Evolutionary conservation across 2,113 vertebrate genomes (phyloP), one percentile per base, ranked within the genome.

Genomic region (Caranx ignobilis): DNA sequence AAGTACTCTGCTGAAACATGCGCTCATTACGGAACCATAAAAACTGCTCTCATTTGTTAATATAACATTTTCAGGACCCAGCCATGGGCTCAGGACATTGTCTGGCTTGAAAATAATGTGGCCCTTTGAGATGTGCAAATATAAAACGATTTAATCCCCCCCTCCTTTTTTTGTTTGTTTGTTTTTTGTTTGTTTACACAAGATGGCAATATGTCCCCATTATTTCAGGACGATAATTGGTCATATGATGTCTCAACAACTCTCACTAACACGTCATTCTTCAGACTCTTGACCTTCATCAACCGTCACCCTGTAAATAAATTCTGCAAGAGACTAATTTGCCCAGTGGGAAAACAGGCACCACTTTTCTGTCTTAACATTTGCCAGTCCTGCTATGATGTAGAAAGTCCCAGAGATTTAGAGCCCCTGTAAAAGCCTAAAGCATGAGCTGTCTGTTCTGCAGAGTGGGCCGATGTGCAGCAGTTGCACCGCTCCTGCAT

Each of bases 21-120:
- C 11, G 79, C 88, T 94, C 91, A 93, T 94, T 94, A 94, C 50
- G 11, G 84, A 87, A 71, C 79, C 79, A 70, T 89, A 77, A 92
- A 88, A 83, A 91, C 81, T 61, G 59, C 84, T 88, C 85, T 92
- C 83, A 86, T 90, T 90, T 93, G 83, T 87, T 90, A 90, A 91
- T 89, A 83, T 88, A 88, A 87, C 77, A 85, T 90, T 92, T 84
- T 77, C 48, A 65, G 78, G 81, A 84, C 67, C 73, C 79, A 60
- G 80, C 47, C 19, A 87, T 77, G 37, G 26, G 83, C 77, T 78
- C 34, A 57, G 79, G 87, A 82, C 85, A 86, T 70, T 56, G 81
- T 75, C 88, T 90, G 75, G 70, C 68, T 82, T 69, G 82, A 87
- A 70, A 79, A 82, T 84, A 89, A 87, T 74, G 66, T 86, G 82